These are phyloP conservation scores for Hemistola chrysoprasaria DNA, from an alignment of 2,888 invertebrate genomes.

Conservation along the genomic window DNA sequence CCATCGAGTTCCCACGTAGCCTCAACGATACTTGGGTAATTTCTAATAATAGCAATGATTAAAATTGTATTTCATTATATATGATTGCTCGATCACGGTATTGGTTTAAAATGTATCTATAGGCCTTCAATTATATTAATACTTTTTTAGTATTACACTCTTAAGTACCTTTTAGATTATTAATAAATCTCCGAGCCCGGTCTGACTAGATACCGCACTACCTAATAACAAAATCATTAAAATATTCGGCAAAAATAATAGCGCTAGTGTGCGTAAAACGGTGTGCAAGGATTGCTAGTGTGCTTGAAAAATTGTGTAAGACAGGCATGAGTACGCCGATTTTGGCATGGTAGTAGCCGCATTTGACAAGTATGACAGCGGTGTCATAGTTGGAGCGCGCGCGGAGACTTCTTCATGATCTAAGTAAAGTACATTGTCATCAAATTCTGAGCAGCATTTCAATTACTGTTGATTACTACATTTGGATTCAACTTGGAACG, in stretches of 20 bases:
- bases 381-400: too few relatives aligned
- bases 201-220: too few relatives aligned
- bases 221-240: too few relatives aligned
- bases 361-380: too few relatives aligned
- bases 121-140: neutral
- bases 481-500: constrained; percentile 18
- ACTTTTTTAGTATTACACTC: too few relatives aligned
- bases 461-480: constrained; percentile 24
- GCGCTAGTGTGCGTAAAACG: too few relatives aligned
- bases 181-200: too few relatives aligned
- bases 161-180: constrained; percentile 6
- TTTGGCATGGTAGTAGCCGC: too few relatives aligned
- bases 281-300: too few relatives aligned
- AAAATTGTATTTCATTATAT: constrained; percentile 13
- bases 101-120: constrained; percentile 8
- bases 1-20: constrained; percentile 29
- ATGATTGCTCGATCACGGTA: constrained; percentile 4
- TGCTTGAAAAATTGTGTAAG: too few relatives aligned
- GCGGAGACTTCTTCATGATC: neutral
- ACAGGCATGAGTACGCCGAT: too few relatives aligned
- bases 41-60: constrained; percentile 7
- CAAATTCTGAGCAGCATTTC: constrained; percentile 10
- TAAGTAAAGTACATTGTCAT: constrained; percentile 2
- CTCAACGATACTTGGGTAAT: constrained; percentile 25
- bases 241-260: too few relatives aligned